Base-by-base conservation (phyloP, 1,140 invertebrate genomes). In the Saxidomus purpurata region DNA sequence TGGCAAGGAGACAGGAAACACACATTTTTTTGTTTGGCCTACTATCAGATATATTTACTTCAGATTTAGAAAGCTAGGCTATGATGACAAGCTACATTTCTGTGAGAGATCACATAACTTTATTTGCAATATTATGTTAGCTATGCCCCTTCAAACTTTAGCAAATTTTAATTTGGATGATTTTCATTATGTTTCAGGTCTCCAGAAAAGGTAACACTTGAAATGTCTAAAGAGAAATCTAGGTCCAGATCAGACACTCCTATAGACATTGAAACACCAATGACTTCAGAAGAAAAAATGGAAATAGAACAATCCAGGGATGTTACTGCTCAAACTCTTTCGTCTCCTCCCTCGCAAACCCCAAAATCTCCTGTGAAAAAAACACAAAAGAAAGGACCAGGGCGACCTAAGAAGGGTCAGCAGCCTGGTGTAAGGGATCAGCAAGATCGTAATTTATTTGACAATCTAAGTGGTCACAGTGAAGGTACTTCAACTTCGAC, bases 241-340 rank as follows among this genome's bases (percentile, higher is more conserved):
- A n/a, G 38, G 25, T 76, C 52, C 8, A 13, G 67, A 36, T 67
- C 80, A 31, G 81, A 89, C 28, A 63, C 86, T 61, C 82, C 61
- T 9, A 82, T 85, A 13, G 85, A 49, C 17, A 36, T 88, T 22
- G 86, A 88, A 81, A 87, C 85, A 61, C 49, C 77, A 25, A 49
- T 61, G 61, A 49, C 77, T n/a, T 28, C 15, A 19, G 63, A 80
- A 31, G 86, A 81, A 25, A 80, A 52, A 13, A 69, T 71, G 55
- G 69, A 76, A 19, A 61, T 55, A 22, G 84, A 77, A 36, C 31
- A 76, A 87, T 55, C 71, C 38, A 71, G 31, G 36, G 77, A 88
- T 1, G 82, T 49, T 2, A 28, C 15, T 80, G 59, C 74, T 81
- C 67, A 85, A 74, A 22, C 52, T 55, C 0, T 47, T 2, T 17